Evolutionary conservation across 2,888 invertebrate genomes (phyloP).

Genomic region (Vandiemenella viatica): DNA sequence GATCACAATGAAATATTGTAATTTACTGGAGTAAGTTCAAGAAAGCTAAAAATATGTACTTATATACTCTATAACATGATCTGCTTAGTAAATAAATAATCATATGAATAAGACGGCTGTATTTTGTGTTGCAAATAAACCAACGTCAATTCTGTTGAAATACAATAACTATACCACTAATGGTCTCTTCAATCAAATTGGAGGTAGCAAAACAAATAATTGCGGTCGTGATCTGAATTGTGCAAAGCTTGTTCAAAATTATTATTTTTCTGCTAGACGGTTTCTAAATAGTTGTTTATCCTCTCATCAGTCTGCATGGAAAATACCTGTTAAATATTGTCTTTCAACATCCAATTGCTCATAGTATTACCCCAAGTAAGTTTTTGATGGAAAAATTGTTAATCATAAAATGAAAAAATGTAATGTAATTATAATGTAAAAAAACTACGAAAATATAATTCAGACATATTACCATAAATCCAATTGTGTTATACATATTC

Average conservation of each 20-base stretch:
- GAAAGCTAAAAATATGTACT: conserved; percentile 1
- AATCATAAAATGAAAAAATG: conserved; percentile 15
- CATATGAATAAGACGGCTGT: conserved; percentile 5
- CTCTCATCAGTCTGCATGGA: conserved; percentile 6
- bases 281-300: conserved; percentile 8
- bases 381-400: conserved; percentile 15
- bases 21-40: not conserved
- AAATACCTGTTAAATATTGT: conserved; percentile 8
- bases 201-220: no score
- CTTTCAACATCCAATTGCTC: conserved; percentile 14
- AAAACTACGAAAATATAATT: conserved; percentile 16
- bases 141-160: not conserved
- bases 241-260: conserved; percentile 4
- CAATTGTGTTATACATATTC: no score
- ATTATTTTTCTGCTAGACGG: conserved; percentile 3
- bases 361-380: conserved; percentile 11
- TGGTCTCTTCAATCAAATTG: no score
- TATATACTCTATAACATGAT: not conserved
- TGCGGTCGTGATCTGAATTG: no score
- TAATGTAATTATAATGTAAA: conserved; percentile 17
- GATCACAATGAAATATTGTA: conserved; percentile 1
- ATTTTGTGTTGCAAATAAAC: conserved; percentile 8
- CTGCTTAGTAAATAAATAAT: conserved; percentile 6
- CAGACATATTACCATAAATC: conserved; percentile 12
- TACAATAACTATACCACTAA: no score